Evolutionary conservation across 2,888 invertebrate genomes (phyloP).

Genomic region (Helleia helle): DNA sequence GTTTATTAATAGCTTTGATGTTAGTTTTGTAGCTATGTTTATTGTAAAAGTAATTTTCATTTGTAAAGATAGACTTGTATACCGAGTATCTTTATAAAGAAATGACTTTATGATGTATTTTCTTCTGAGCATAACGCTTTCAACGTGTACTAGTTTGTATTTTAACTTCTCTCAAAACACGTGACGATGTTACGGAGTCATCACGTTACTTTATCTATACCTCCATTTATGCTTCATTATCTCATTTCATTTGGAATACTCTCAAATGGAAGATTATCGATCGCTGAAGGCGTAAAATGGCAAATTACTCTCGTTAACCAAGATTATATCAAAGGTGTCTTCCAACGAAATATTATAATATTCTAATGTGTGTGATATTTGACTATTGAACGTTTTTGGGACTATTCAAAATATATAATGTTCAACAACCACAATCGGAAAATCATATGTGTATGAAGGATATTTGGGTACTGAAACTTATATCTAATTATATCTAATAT

Average conservation of each 20-base stretch:
- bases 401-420: too few relatives aligned
- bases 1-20: constrained; percentile 2
- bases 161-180: too few relatives aligned
- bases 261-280: constrained; percentile 11
- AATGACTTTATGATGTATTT: background rate
- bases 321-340: constrained; percentile 22
- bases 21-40: background rate
- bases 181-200: too few relatives aligned
- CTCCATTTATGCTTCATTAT: constrained; percentile 3
- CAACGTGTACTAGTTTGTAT: background rate
- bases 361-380: too few relatives aligned
- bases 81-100: background rate
- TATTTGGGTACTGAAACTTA: too few relatives aligned
- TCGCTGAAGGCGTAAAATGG: constrained; percentile 15
- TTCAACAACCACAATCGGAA: too few relatives aligned
- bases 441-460: too few relatives aligned
- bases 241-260: constrained; percentile 11
- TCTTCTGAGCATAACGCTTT: background rate
- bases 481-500: too few relatives aligned
- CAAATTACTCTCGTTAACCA: constrained; percentile 17
- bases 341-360: too few relatives aligned
- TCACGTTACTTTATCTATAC: too few relatives aligned
- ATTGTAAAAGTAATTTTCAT: background rate
- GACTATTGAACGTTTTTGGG: too few relatives aligned
- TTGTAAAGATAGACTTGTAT: background rate